Percentiles rank a stretch among this genome's conserved stretches.
phyloP scores from a whole-genome alignment of 2,888 invertebrate species.

The Dusona sp. region DNA sequence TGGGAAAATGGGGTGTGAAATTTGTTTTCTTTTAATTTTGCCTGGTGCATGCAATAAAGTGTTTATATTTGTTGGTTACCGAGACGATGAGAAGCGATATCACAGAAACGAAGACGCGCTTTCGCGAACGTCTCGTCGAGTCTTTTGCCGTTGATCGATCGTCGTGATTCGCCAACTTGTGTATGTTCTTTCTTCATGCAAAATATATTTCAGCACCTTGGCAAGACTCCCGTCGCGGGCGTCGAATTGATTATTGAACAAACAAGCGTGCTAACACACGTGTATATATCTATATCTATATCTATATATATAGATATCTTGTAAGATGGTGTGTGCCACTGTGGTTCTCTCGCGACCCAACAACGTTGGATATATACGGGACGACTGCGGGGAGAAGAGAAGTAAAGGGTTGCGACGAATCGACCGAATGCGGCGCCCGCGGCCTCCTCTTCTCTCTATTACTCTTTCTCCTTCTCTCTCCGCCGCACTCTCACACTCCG shows the following conservation, averaged over 20 bases:
- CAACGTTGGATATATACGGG: constrained; percentile 53
- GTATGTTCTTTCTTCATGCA: constrained; percentile 69
- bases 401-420: constrained; percentile 61
- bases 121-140: constrained; percentile 25
- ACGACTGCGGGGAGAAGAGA: constrained; percentile 47
- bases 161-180: constrained; percentile 31
- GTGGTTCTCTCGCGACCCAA: constrained; percentile 49
- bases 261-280: constrained; percentile 73
- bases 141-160: constrained; percentile 43
- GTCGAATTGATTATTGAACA: constrained; percentile 81
- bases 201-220: constrained; percentile 77
- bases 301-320: constrained; percentile 17
- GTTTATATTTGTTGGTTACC: constrained; percentile 16
- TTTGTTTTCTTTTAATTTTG: not conserved
- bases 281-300: constrained; percentile 7
- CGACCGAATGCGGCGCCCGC: constrained; percentile 62
- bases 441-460: constrained; percentile 26
- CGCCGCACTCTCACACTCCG: constrained; percentile 16
- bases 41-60: not conserved
- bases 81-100: constrained; percentile 25
- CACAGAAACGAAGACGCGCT: not conserved
- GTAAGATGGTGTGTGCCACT: constrained; percentile 39
- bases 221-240: constrained; percentile 75
- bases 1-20: not conserved
- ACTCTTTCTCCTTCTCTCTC: constrained; percentile 13